Evolutionary conservation across 35 echinoderm and acorn worm genomes (phyloP).

Genomic region (Holothuria glaberrima): DNA sequence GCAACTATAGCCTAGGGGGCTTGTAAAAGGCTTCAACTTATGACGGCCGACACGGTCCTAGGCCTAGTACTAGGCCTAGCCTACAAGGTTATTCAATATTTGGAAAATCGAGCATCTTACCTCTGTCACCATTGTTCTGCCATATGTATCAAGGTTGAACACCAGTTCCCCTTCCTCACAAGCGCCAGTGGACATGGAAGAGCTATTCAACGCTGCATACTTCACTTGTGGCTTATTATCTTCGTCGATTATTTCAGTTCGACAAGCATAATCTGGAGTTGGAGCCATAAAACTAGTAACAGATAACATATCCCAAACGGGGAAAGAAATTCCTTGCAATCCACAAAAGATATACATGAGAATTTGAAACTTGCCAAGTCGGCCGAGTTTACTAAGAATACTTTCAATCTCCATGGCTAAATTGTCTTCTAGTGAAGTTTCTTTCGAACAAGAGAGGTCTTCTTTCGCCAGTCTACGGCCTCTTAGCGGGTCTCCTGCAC

Average conservation of each 20-base stretch:
- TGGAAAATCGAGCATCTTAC: not conserved
- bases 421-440: not conserved
- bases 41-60: too few species aligned
- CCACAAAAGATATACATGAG: constrained; percentile 52
- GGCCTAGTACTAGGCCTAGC: not conserved
- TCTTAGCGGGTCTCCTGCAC: too few species aligned
- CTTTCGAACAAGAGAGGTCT: too few species aligned
- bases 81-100: not conserved
- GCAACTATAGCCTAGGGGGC: too few species aligned
- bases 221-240: not conserved
- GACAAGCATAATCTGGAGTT: constrained; percentile 2
- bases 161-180: constrained; percentile 39
- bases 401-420: constrained; percentile 32
- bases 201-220: not conserved
- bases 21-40: too few species aligned
- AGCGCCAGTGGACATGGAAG: not conserved
- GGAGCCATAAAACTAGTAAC: constrained; percentile 28
- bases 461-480: too few species aligned
- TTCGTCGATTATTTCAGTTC: not conserved
- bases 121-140: constrained; percentile 55
- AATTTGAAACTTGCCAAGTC: constrained; percentile 27
- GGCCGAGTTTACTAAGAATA: constrained; percentile 24
- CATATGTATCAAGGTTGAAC: constrained; percentile 31
- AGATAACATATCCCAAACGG: constrained; percentile 39
- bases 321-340: constrained; percentile 41